Evolutionary conservation across 2,113 vertebrate species (phyloP).

Genomic region (Leptodactylus fuscus): DNA sequence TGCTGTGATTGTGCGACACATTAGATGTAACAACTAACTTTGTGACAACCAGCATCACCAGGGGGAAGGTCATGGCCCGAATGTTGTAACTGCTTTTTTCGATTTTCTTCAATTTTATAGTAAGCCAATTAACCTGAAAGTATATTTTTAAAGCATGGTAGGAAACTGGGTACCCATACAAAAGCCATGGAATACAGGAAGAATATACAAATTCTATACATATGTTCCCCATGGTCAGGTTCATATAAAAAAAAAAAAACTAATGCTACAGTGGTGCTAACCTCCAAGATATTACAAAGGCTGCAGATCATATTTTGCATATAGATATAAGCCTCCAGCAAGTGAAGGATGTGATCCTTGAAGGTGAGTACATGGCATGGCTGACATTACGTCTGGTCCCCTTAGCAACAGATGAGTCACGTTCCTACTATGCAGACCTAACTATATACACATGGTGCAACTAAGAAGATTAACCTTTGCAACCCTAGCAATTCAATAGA

Average conservation of each 20-base stretch:
- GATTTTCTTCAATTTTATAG: too few species aligned
- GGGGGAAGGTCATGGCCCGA: too few species aligned
- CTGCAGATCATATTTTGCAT: not conserved
- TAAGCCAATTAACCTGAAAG: too few species aligned
- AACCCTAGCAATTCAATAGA: not conserved
- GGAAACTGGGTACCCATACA: not conserved
- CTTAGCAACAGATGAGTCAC: not conserved
- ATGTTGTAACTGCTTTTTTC: too few species aligned
- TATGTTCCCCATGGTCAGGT: not conserved
- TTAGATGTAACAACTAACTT: too few species aligned
- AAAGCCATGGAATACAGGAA: not conserved
- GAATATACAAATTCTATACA: not conserved
- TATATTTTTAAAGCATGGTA: too few species aligned
- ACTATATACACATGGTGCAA: not conserved
- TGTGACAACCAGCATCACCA: too few species aligned
- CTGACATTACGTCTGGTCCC: not conserved
- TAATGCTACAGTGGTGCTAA: not conserved
- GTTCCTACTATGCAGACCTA: not conserved
- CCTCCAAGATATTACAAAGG: not conserved
- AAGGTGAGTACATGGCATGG: not conserved
- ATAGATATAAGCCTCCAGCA: not conserved
- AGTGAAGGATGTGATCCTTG: not conserved
- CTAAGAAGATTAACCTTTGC: not conserved
- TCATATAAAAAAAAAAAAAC: too few species aligned
- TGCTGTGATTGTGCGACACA: too few species aligned